Percentiles rank a stretch among this genome's conserved stretches.
Conservation (phyloP, 1,140 invertebrate genomes). For the Harlomillsia oculata region DNA sequence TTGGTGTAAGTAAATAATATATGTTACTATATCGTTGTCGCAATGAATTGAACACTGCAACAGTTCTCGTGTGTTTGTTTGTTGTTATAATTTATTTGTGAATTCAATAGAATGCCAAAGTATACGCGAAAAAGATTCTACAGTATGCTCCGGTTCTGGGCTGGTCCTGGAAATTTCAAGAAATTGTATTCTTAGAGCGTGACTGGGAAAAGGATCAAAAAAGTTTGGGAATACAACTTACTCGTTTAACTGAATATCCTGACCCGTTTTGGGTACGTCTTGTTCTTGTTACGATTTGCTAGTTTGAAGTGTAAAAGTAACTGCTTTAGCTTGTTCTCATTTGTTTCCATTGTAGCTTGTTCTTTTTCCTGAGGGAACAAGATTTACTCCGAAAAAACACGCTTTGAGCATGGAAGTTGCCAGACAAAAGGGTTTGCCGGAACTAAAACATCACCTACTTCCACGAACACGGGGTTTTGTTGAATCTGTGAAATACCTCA, state of each 20-base stretch:
- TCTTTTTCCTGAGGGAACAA: slow-evolving; percentile 88
- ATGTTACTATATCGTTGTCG: not conserved
- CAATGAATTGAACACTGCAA: no score
- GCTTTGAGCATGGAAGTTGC: slow-evolving; percentile 79
- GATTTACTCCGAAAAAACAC: slow-evolving; percentile 80
- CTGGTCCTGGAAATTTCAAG: slow-evolving; percentile 51
- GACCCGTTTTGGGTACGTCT: slow-evolving; percentile 71
- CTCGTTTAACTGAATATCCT: slow-evolving; percentile 71
- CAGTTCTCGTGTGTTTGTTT: slow-evolving; percentile 1
- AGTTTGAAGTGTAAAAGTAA: slow-evolving; percentile 10
- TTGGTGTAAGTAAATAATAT: slow-evolving; percentile 60
- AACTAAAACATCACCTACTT: slow-evolving; percentile 78
- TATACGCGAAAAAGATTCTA: slow-evolving; percentile 78
- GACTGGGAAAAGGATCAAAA: slow-evolving; percentile 50
- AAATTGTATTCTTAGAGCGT: slow-evolving; percentile 49
- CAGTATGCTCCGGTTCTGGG: slow-evolving; percentile 49
- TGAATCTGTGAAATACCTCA: slow-evolving; percentile 59
- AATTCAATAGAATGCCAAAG: slow-evolving; percentile 94
- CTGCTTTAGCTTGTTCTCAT: not conserved
- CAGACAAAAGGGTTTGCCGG: slow-evolving; percentile 68
- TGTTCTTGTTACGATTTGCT: slow-evolving; percentile 3
- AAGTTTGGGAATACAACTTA: slow-evolving; percentile 67
- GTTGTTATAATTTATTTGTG: slow-evolving; percentile 39
- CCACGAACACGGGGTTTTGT: slow-evolving; percentile 88
- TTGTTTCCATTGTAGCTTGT: slow-evolving; percentile 52